A percentile compares a stretch with the other conserved stretches of the same genome.
Evolutionary conservation across 2,888 invertebrate species (phyloP).

Genomic region (Noctua janthina): DNA sequence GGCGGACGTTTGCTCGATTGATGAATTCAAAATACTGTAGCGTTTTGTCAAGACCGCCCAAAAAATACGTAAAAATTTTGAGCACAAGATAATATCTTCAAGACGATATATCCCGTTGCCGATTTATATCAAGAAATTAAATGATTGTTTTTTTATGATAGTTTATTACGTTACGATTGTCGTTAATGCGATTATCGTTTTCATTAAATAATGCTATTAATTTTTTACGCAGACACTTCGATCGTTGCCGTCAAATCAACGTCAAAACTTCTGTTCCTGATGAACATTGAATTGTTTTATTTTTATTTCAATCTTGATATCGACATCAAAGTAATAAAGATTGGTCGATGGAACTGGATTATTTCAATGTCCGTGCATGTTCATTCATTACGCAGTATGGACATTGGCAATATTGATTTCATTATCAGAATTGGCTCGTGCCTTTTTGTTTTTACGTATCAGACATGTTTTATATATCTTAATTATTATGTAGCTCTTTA

Average conservation of each 20-base stretch:
- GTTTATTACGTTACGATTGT: constrained; percentile 47
- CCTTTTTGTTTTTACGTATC: constrained; percentile 33
- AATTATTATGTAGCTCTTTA: constrained; percentile 14
- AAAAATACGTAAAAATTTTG: constrained; percentile 70
- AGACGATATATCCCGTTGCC: constrained; percentile 61
- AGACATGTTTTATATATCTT: constrained; percentile 23
- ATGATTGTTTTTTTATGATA: constrained; percentile 53
- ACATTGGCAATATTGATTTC: constrained; percentile 55
- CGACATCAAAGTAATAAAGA: constrained; percentile 63
- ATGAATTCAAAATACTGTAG: constrained; percentile 71
- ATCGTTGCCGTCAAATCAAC: constrained; percentile 41
- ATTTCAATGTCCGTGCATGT: constrained; percentile 65
- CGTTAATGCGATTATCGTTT: constrained; percentile 47
- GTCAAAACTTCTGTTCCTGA: constrained; percentile 42
- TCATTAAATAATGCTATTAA: constrained; percentile 58
- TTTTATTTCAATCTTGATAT: constrained; percentile 61
- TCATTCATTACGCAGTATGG: constrained; percentile 61
- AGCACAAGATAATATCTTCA: constrained; percentile 70
- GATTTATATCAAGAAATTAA: constrained; percentile 54
- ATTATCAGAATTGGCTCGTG: constrained; percentile 58
- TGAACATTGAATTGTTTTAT: constrained; percentile 37
- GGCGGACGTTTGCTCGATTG: constrained; percentile 69
- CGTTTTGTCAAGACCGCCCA: constrained; percentile 69
- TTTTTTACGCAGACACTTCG: constrained; percentile 64
- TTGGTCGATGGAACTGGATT: constrained; percentile 68